Evolutionary conservation across 2,888 invertebrate genomes (phyloP).

Genomic region (Rhogogaster chlorosoma): DNA sequence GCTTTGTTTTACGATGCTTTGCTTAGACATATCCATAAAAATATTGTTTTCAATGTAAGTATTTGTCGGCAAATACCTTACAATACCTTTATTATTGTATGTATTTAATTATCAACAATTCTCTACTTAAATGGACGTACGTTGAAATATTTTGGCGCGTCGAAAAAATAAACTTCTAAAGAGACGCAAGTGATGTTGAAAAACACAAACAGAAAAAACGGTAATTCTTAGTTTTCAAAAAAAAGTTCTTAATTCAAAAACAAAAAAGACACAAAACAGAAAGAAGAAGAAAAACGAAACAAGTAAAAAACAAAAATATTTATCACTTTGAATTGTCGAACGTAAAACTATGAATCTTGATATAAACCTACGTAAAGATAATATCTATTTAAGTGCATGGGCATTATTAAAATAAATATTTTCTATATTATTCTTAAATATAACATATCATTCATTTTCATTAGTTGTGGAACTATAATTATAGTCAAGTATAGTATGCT

Average conservation of each 20-base stretch:
- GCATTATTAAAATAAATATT: constrained; percentile 76
- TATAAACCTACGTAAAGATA: constrained; percentile 30
- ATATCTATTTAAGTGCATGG: constrained; percentile 65
- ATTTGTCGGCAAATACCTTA: not conserved
- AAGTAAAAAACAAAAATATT: not conserved
- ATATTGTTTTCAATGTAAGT: constrained; percentile 18
- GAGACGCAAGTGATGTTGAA: not conserved
- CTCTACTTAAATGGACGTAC: constrained; percentile 38
- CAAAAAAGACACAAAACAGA: not conserved
- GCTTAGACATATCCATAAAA: not conserved
- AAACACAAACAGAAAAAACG: not conserved
- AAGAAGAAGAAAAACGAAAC: not conserved
- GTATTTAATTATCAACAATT: constrained; percentile 24
- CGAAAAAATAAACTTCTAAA: not conserved
- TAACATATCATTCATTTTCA: constrained; percentile 43
- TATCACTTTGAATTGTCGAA: not conserved
- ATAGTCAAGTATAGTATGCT: constrained; percentile 54
- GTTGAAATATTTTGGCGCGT: constrained; percentile 41
- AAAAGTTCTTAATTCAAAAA: not conserved
- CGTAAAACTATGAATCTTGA: constrained; percentile 1
- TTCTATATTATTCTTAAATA: constrained; percentile 62
- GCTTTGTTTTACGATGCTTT: not conserved
- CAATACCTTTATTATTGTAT: constrained; percentile 27
- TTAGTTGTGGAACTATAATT: constrained; percentile 51
- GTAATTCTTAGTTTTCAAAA: not conserved